These are phyloP conservation scores for Takifugu bimaculatus DNA, from an alignment of 2,113 vertebrate species.

Conservation along the genomic window DNA sequence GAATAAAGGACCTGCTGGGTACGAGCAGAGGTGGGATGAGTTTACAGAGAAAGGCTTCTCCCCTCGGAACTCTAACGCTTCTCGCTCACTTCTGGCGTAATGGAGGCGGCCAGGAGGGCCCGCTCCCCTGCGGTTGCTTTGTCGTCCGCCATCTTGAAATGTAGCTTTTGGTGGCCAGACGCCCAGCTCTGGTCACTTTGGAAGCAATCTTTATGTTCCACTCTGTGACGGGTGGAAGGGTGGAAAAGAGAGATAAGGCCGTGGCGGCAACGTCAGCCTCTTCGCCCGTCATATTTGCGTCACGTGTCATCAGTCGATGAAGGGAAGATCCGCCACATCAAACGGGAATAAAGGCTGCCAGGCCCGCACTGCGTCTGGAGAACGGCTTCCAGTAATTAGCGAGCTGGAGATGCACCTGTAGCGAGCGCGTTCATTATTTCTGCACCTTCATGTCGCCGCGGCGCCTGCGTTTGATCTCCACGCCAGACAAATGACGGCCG, in stretches of 20 bases:
- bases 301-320: slow-evolving; percentile 27
- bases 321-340: slow-evolving; percentile 28
- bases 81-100: no score
- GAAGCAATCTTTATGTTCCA: no score
- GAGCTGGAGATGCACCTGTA: slow-evolving; percentile 13
- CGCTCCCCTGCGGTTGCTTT: no score
- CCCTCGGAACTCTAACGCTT: no score
- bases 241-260: slow-evolving; percentile 6
- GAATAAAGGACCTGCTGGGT: no score
- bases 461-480: slow-evolving; percentile 40
- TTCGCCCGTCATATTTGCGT: neutral
- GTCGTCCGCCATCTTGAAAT: no score
- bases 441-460: slow-evolving; percentile 13
- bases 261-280: neutral
- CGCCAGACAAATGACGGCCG: slow-evolving; percentile 26
- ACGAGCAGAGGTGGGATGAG: no score
- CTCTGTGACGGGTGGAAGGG: no score
- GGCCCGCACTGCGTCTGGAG: slow-evolving; percentile 22
- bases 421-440: slow-evolving; percentile 10
- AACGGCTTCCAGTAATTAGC: slow-evolving; percentile 29
- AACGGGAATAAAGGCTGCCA: slow-evolving; percentile 14
- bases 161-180: no score
- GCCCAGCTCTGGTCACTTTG: no score
- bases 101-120: no score
- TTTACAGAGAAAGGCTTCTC: no score